Evolutionary conservation across 1,140 invertebrate genomes (phyloP).

Genomic region (Chelonus insularis): DNA sequence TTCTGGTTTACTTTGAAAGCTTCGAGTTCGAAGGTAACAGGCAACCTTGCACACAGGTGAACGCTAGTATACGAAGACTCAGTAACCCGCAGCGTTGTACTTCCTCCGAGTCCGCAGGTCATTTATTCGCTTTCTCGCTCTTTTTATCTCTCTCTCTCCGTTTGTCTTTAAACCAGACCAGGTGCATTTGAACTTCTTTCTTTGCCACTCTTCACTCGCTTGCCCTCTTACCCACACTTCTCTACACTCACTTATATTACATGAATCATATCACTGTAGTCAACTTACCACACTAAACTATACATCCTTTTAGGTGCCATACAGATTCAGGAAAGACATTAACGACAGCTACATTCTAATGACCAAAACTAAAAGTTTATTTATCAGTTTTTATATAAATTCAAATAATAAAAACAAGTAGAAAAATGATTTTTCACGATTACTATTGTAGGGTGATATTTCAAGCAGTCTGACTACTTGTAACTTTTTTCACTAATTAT

Average conservation of each 20-base stretch:
- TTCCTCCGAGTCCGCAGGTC: conserved; percentile 13
- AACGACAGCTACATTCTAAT: no score
- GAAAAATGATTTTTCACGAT: no score
- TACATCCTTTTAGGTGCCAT: no score
- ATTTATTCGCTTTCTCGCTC: not conserved
- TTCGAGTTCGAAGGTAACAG: conserved; percentile 19
- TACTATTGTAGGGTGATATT: no score
- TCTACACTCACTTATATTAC: not conserved
- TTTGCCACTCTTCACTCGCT: not conserved
- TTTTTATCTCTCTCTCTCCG: not conserved
- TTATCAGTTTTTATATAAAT: no score
- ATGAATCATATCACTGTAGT: conserved; percentile 5
- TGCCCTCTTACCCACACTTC: conserved; percentile 11
- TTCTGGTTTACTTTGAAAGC: not conserved
- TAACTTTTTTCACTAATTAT: no score
- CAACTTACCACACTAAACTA: not conserved
- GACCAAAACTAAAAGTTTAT: no score
- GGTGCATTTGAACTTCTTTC: conserved; percentile 11
- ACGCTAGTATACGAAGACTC: not conserved
- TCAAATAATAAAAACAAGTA: no score
- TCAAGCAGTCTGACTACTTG: no score
- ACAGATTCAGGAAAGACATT: no score
- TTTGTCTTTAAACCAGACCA: not conserved
- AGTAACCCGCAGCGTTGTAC: conserved; percentile 7
- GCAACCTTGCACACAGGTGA: conserved; percentile 23